Evolutionary conservation across 1,140 invertebrate species (phyloP), one percentile per base, ranked within the genome.

Genomic region (Lethocerus indicus): DNA sequence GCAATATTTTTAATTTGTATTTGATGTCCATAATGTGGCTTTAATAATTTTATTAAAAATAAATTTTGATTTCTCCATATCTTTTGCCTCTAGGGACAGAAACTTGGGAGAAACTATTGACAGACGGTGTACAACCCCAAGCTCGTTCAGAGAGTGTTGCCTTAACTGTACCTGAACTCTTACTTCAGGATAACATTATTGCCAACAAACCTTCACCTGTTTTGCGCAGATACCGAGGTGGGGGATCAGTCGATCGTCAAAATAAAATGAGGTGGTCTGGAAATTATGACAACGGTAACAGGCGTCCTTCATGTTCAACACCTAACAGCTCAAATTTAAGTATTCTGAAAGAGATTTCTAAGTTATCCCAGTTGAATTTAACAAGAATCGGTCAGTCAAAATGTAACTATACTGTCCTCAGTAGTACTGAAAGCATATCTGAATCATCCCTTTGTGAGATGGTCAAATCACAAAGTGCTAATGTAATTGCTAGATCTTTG

Each of bases 21-120:
- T 44, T 44, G 14, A 27, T 21, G 6, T 44, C 12, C 12, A 9
- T 18, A 7, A 20, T 7, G 25, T 6, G 16, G 20, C 16, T 40
- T 40, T 7, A 12, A n/a, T 7, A 12, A 40, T 40, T 40, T 7
- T 6, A 40, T 21, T 21, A 44, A 44, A 32, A 48, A 48, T 23
- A 35, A 36, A 18, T 40, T 37, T 35, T n/a, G 44, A 54, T 47
- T 43, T 35, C 4, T 39, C 26, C n/a, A 2, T 3, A 6, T 25
- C 16, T 47, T 29, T 57, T 47, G 26, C 50, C 64, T 63, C 7
- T 63, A 87, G 84, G 69, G 7, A 78, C 75, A 1, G 81, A 86
- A 63, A 73, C 70, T 0, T 88, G 84, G 83, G 82, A 88, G 56
- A 75, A 76, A 52, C 67, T 88, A 20, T 60, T 67, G n/a, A 73